Evolutionary conservation across 2,888 invertebrate species (phyloP), one percentile per base, ranked within the genome.

Genomic region (Drosophila austrosaltans): DNA sequence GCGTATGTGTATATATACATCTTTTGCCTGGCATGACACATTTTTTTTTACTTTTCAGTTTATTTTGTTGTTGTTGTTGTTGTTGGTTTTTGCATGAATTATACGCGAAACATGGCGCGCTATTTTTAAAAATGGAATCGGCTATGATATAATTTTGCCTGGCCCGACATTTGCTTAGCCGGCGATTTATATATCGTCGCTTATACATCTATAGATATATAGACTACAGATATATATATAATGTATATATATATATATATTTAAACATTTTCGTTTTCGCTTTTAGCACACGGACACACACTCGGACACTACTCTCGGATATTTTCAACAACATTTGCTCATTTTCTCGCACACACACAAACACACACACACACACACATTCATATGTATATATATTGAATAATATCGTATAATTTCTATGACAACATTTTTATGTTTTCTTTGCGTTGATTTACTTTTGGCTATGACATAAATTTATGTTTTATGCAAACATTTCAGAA

Each of bases 91-190:
- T 77, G 75, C 69, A 69, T 78, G 73, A 73, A 67, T 76, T 75
- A 72, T 80, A 77, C 25, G 53, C 66, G 25, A 71, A 72, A 63
- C 48, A 69, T 72, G 32, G 78, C 59, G 67, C 63, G 76, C 84
- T 89, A 83, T 89, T 85, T 89, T 76, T 89, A 88, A 89, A 85
- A 81, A 66, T 70, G 42, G 69, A 82, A 69, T 82, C 70, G 72
- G 67, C 89, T 77, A 76, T 85, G 85, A 85, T 85, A 89, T 89
- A 85, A 85, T 85, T 89, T 80, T 58, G 69, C 69, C 79, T 62
- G 42, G 68, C 48, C 44, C 66, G 77, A 76, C 89, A 70, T 87
- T 83, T 77, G 73, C 77, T 84, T 77, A 74, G 86, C 79, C 88
- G 86, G 86, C 79, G 66, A 81, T 73, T 74, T 70, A 60, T 75